Percentiles rank a stretch among this genome's conserved stretches.
These are phyloP conservation scores for Harlomillsia oculata DNA, from an alignment of 1,140 invertebrate species.

Conservation along the genomic window DNA sequence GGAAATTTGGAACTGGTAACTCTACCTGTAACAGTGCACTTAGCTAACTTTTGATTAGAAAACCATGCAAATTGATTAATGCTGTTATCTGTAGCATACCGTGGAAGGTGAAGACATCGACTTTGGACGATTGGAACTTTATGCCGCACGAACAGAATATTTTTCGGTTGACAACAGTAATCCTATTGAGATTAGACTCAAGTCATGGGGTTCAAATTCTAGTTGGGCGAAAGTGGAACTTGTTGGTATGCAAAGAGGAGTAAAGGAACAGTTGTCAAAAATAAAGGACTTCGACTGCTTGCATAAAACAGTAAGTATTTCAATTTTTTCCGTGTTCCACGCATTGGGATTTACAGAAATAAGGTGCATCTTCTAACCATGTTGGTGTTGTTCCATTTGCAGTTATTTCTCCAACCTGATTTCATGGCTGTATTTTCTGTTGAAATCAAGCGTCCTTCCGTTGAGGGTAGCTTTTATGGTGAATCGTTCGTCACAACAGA, in stretches of 20 bases:
- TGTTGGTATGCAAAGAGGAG: constrained; percentile 57
- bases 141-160: constrained; percentile 54
- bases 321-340: background rate
- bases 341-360: background rate
- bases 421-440: constrained; percentile 65
- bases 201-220: constrained; percentile 57
- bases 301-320: constrained; percentile 27
- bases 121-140: constrained; percentile 63
- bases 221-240: constrained; percentile 55
- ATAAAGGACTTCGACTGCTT: constrained; percentile 34
- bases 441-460: constrained; percentile 55
- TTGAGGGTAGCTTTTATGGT: constrained; percentile 58
- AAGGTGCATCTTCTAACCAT: too few relatives aligned
- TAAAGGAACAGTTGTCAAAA: constrained; percentile 30
- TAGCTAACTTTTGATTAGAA: background rate
- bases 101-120: constrained; percentile 49
- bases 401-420: constrained; percentile 52
- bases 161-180: constrained; percentile 68
- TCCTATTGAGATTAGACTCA: constrained; percentile 58
- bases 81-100: constrained; percentile 36
- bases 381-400: constrained; percentile 25
- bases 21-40: constrained; percentile 19
- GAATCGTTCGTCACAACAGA: constrained; percentile 44
- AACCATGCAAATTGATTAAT: constrained; percentile 41
- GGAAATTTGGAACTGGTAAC: constrained; percentile 32